Percentiles rank a stretch among this genome's conserved stretches.
phyloP scores from a whole-genome alignment of 2,888 invertebrate species.

The Masnerella sp. region DNA sequence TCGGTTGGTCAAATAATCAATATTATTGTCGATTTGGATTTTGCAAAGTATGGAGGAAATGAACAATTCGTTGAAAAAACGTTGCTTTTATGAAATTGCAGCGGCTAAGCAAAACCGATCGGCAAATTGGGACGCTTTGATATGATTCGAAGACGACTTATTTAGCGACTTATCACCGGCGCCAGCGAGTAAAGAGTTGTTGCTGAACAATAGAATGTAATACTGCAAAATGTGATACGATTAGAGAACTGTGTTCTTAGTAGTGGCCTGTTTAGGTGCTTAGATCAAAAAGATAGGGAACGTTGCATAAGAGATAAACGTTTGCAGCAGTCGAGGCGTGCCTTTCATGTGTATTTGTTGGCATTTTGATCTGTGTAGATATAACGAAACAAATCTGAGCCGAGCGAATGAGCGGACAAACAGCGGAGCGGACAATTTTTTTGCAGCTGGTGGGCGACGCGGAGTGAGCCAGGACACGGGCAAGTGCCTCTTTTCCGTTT shows the following conservation, averaged over 20 bases:
- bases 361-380: conserved; percentile 73
- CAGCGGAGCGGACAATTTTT: no score
- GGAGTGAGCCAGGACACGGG: conserved; percentile 66
- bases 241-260: conserved; percentile 75
- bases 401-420: conserved; percentile 23
- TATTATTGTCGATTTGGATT: no score
- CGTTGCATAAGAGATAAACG: conserved; percentile 70
- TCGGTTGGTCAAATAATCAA: no score
- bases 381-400: conserved; percentile 53
- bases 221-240: conserved; percentile 75
- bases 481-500: conserved; percentile 74
- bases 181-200: conserved; percentile 51
- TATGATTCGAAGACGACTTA: conserved; percentile 40
- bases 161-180: conserved; percentile 40
- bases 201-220: conserved; percentile 63
- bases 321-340: conserved; percentile 77
- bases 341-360: conserved; percentile 77
- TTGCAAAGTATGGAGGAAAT: no score
- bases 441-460: conserved; percentile 28
- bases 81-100: conserved; percentile 9
- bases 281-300: conserved; percentile 69
- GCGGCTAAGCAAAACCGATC: conserved; percentile 1
- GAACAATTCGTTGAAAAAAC: no score
- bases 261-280: conserved; percentile 76
- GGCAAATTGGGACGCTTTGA: conserved; percentile 15